phyloP scores from a whole-genome alignment of 2,888 invertebrate genomes.

The Orthosia incerta region DNA sequence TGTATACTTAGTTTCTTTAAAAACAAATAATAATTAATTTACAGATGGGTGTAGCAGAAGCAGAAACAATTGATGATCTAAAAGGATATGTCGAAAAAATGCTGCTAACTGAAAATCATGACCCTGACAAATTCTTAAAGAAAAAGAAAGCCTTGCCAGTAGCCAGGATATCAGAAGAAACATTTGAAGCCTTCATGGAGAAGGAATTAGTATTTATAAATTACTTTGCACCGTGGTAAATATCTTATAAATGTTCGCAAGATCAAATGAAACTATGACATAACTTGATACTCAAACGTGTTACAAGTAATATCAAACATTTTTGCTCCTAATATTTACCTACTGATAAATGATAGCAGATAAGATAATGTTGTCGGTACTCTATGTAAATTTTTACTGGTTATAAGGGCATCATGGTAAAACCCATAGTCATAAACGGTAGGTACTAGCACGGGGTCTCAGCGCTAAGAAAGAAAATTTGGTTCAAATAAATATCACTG shows the following conservation, averaged over 20 bases:
- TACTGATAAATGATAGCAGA: constrained; percentile 15
- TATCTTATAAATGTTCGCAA: constrained; percentile 10
- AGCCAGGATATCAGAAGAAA: constrained; percentile 92
- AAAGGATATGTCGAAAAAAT: constrained; percentile 94
- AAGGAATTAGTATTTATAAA: constrained; percentile 95
- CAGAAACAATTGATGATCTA: constrained; percentile 92
- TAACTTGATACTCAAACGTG: neutral
- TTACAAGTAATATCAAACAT: constrained; percentile 10
- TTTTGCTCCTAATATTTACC: constrained; percentile 15
- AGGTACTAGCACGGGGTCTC: too few species aligned
- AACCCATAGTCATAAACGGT: neutral
- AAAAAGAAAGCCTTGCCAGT: constrained; percentile 89
- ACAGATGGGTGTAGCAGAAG: constrained; percentile 94
- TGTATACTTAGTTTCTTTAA: neutral
- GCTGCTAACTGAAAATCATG: constrained; percentile 88
- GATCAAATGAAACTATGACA: neutral
- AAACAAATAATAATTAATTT: constrained; percentile 30
- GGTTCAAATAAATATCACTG: too few species aligned
- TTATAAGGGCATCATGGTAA: neutral
- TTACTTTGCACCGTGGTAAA: constrained; percentile 96
- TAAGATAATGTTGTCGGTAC: constrained; percentile 11
- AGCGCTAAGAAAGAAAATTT: too few species aligned
- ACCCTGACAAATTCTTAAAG: constrained; percentile 87
- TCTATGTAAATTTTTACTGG: neutral
- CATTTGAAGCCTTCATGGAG: constrained; percentile 93